phyloP scores from a whole-genome alignment of 2,797 vertebrate species.

The Myioborus melanocephalus region DNA sequence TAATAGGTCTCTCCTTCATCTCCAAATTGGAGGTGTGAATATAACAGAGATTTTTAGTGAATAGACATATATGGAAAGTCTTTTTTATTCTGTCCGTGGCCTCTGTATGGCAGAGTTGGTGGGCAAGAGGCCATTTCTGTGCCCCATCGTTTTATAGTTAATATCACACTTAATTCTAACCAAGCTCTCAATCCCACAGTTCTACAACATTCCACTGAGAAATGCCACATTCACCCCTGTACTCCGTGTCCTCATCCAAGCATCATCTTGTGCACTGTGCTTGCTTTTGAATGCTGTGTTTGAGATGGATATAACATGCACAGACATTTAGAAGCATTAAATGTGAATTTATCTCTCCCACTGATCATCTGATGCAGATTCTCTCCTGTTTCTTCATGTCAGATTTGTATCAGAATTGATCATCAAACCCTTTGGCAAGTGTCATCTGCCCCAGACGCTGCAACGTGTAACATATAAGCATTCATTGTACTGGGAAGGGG shows the following conservation, averaged over 20 bases:
- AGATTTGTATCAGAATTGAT: slow-evolving; percentile 71
- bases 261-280: accelerated
- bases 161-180: background rate
- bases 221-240: background rate
- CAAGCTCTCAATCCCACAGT: background rate
- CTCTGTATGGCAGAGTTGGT: background rate
- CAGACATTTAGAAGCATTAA: background rate
- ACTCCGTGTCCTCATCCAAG: background rate
- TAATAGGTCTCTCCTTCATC: background rate
- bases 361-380: slow-evolving; percentile 46
- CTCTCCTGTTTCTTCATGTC: slow-evolving; percentile 51
- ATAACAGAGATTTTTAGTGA: background rate
- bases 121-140: background rate
- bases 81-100: background rate
- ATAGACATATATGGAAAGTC: background rate
- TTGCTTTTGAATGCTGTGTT: background rate
- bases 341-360: slow-evolving; percentile 7
- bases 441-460: slow-evolving; percentile 57
- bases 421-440: slow-evolving; percentile 64
- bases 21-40: background rate
- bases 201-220: background rate
- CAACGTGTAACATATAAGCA: slow-evolving; percentile 42
- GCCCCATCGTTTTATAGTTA: background rate
- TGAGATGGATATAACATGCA: background rate
- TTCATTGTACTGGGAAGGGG: slow-evolving; percentile 38